Evolutionary conservation across 2,888 invertebrate species (phyloP).

Genomic region (Yponomeuta sedellus): DNA sequence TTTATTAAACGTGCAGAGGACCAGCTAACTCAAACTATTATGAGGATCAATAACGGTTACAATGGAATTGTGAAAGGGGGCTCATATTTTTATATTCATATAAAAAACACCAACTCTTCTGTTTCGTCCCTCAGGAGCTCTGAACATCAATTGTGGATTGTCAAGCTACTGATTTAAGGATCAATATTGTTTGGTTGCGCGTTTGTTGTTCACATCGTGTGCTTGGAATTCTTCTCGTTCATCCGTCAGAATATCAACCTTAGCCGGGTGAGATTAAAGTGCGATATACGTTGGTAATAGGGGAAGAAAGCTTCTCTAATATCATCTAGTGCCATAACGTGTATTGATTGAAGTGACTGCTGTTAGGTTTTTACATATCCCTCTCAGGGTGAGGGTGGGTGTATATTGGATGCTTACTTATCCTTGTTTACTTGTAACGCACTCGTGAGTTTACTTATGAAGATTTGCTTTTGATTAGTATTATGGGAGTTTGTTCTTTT

Average conservation of each 20-base stretch:
- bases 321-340: constrained; percentile 61
- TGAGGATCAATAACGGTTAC: constrained; percentile 72
- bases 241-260: constrained; percentile 32
- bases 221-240: constrained; percentile 43
- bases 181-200: constrained; percentile 47
- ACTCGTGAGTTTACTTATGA: not conserved
- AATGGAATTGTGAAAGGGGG: constrained; percentile 74
- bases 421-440: constrained; percentile 18
- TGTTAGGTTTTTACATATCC: constrained; percentile 75
- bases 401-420: constrained; percentile 25
- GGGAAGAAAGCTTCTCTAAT: constrained; percentile 59
- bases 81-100: constrained; percentile 75
- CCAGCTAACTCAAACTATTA: constrained; percentile 70
- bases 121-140: constrained; percentile 39
- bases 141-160: constrained; percentile 33
- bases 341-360: constrained; percentile 75
- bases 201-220: constrained; percentile 57
- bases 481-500: constrained; percentile 2
- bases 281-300: constrained; percentile 30
- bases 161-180: constrained; percentile 43
- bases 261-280: constrained; percentile 34
- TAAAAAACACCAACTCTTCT: constrained; percentile 66
- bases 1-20: constrained; percentile 62
- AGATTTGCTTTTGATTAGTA: constrained; percentile 4
- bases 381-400: constrained; percentile 57